Percentiles rank a stretch among this genome's conserved stretches.
phyloP scores from a whole-genome alignment of 2,888 invertebrate genomes.

The Parnassius mnemosyne region DNA sequence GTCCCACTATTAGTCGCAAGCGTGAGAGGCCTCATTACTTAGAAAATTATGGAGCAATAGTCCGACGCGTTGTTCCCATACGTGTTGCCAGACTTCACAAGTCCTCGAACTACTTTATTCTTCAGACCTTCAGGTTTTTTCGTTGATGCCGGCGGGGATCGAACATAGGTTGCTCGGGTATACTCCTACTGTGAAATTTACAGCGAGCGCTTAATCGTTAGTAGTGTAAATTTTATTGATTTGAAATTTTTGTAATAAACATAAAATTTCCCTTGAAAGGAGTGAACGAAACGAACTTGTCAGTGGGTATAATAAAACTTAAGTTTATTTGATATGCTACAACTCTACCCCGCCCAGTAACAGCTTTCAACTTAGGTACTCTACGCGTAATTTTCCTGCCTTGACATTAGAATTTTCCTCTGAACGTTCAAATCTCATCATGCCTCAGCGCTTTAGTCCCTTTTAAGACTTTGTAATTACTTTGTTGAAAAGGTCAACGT shows the following conservation, averaged over 20 bases:
- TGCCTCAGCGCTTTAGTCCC: conserved; percentile 14
- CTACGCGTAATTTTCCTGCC: conserved; percentile 14
- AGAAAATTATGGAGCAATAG: too few relatives aligned
- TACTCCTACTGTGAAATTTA: too few relatives aligned
- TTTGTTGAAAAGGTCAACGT: conserved; percentile 22
- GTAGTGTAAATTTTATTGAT: not conserved
- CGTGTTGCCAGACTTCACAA: too few relatives aligned
- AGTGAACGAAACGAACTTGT: conserved; percentile 3
- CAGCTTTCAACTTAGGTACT: conserved; percentile 10
- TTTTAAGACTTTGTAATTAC: conserved; percentile 22
- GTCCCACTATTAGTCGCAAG: too few relatives aligned
- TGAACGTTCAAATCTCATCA: conserved; percentile 18
- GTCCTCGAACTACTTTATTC: too few relatives aligned
- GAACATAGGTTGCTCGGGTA: too few relatives aligned
- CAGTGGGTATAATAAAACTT: conserved; percentile 12
- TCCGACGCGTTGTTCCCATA: too few relatives aligned
- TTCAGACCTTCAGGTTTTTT: too few relatives aligned
- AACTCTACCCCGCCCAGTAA: conserved; percentile 6
- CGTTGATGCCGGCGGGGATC: too few relatives aligned
- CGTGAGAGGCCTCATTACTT: too few relatives aligned
- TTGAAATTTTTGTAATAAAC: too few relatives aligned
- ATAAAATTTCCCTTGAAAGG: not conserved
- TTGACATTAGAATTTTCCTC: conserved; percentile 18
- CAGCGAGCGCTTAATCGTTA: not conserved
- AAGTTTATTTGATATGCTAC: conserved; percentile 10